phyloP scores from a whole-genome alignment of 2,113 vertebrate genomes.

The Callipepla californica region DNA sequence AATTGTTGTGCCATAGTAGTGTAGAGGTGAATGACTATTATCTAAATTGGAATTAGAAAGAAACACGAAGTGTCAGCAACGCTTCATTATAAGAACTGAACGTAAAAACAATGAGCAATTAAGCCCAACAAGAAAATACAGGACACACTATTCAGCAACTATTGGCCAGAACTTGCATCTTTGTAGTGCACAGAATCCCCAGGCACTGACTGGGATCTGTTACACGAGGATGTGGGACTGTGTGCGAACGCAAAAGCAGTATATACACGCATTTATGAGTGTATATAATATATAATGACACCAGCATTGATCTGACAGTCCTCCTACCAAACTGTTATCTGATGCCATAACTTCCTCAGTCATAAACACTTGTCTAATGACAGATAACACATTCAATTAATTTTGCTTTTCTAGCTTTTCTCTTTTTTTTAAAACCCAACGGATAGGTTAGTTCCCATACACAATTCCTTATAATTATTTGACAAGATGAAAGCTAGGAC shows the following conservation, averaged over 20 bases:
- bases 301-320: not conserved
- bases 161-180: not conserved
- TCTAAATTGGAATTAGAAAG: not conserved
- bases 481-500: not conserved
- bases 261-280: not conserved
- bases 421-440: not conserved
- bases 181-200: not conserved
- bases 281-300: not conserved
- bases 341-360: not conserved
- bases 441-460: not conserved
- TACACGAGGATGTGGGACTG: not conserved
- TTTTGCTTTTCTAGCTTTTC: not conserved
- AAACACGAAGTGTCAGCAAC: not conserved
- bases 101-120: not conserved
- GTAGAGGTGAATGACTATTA: not conserved
- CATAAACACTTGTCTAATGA: not conserved
- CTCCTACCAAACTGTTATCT: not conserved
- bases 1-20: not conserved
- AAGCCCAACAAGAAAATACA: not conserved
- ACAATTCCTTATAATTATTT: not conserved
- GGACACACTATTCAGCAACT: not conserved
- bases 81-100: not conserved
- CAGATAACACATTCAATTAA: not conserved
- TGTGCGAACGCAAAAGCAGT: rapidly evolving
- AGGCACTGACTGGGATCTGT: not conserved